phyloP scores from a whole-genome alignment of 2,888 invertebrate species.

The Nomada ferruginata region DNA sequence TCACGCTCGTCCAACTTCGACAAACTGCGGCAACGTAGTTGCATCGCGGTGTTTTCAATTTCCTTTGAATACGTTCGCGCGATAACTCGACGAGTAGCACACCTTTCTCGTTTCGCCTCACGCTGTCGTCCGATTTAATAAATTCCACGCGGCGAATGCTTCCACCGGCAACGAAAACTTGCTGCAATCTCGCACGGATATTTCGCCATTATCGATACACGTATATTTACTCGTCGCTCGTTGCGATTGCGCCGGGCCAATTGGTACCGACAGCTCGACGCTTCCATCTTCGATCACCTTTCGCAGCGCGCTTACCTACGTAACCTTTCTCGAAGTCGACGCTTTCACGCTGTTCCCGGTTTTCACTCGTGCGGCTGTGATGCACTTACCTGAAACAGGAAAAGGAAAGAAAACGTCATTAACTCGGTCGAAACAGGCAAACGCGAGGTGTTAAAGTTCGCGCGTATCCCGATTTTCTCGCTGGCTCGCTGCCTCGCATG shows the following conservation, averaged over 20 bases:
- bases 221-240: conserved; percentile 48
- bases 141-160: conserved; percentile 18
- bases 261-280: conserved; percentile 48
- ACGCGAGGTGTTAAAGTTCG: conserved; percentile 65
- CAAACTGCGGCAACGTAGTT: conserved; percentile 4
- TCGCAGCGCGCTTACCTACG: conserved; percentile 59
- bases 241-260: conserved; percentile 45
- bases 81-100: conserved; percentile 6
- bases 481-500: conserved; percentile 8
- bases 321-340: conserved; percentile 43
- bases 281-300: conserved; percentile 50
- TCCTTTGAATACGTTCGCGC: conserved; percentile 10
- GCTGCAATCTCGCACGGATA: conserved; percentile 48
- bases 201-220: conserved; percentile 50
- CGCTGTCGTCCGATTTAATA: conserved; percentile 37
- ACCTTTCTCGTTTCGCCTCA: conserved; percentile 28
- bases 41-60: conserved; percentile 17
- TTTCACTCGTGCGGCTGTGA: conserved; percentile 31
- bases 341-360: conserved; percentile 10
- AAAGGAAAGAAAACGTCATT: conserved; percentile 67
- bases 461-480: conserved; percentile 27
- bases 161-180: conserved; percentile 23
- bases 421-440: conserved; percentile 53
- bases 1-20: conserved; percentile 8
- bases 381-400: conserved; percentile 75